These are phyloP conservation scores for Hippocampus abdominalis DNA, from an alignment of 2,113 vertebrate genomes.

Conservation along the genomic window DNA sequence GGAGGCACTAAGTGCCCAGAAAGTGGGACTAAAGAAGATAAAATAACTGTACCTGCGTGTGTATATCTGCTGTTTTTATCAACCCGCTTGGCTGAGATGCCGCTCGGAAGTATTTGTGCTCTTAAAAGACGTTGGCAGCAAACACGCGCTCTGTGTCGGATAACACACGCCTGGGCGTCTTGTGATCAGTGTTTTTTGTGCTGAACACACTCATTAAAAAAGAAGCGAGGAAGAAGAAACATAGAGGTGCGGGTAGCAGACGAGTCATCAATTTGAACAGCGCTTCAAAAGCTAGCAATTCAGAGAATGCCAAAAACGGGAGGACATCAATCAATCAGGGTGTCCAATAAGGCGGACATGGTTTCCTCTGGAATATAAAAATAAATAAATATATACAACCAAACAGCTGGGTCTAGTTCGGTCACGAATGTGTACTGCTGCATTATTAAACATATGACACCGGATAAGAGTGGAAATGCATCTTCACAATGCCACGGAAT, in stretches of 20 bases:
- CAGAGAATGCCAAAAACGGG: conserved; percentile 5
- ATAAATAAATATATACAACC: background rate
- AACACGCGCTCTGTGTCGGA: conserved; percentile 5
- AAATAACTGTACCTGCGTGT: conserved; percentile 1
- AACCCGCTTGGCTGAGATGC: background rate
- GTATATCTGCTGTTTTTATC: background rate
- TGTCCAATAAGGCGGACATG: background rate
- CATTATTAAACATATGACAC: conserved; percentile 12
- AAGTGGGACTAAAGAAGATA: conserved; percentile 11
- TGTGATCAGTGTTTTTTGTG: background rate
- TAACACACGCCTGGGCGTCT: background rate
- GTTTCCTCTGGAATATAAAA: background rate
- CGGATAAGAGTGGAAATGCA: conserved; percentile 1
- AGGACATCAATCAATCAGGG: background rate
- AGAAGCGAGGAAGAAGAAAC: background rate
- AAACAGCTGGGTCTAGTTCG: conserved; percentile 7
- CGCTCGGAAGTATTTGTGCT: conserved; percentile 5
- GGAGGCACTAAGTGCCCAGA: background rate
- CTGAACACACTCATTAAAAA: background rate
- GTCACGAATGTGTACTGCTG: conserved; percentile 16
- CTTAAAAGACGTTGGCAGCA: background rate
- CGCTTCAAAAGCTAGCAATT: conserved; percentile 10
- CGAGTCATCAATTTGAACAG: conserved; percentile 19
- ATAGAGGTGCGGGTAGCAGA: conserved; percentile 17
- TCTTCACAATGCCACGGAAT: conserved; percentile 8